Evolutionary conservation across 2,797 vertebrate genomes (phyloP), one percentile per base, ranked within the genome.

Genomic region (Enteromius treurensis): DNA sequence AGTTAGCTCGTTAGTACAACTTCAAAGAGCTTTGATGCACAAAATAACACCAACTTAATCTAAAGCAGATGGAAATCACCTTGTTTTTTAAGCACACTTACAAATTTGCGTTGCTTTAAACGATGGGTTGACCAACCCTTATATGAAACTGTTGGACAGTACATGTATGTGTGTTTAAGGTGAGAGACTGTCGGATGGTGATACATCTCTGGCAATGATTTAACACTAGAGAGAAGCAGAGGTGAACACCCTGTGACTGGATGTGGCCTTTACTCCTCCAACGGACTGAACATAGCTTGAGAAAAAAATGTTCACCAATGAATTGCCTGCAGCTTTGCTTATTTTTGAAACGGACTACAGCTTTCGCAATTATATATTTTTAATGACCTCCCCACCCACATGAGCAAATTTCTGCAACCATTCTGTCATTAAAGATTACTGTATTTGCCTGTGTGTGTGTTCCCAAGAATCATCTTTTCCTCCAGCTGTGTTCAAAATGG

Each of bases 141-240:
- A 74, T 17, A 29, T 69, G 21, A 5, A 45, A 2, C 37, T 5
- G 34, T 45, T 3, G 1, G 5, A 1, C 21, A 13, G 45, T 14
- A 47, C 11, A 3, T 5, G 4, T 19, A 32, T 42, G 60, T 49
- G 60, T 58, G 29, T 77, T 34, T 34, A 29, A 85, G 84, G 65
- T 81, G 53, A 81, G 47, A 76, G 79, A 69, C 53, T 71, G 19
- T 65, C 3, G 62, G 64, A 69, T 62, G 53, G 53, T 77, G 65
- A 70, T 85, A 65, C 32, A 85, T 85, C 79, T 81, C 74, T 81
- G 74, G 64, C 79, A 69, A 34, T 17, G 55, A 67, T 64, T 77
- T 77, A 26, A 45, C 65, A 85, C 79, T 23, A 71, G 53, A 81
- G 79, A 26, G 53, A 51, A 55, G 45, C 37, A 62, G 79, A 81